Base-by-base conservation (phyloP, 2,888 invertebrate genomes). In the Acronicta alni region DNA sequence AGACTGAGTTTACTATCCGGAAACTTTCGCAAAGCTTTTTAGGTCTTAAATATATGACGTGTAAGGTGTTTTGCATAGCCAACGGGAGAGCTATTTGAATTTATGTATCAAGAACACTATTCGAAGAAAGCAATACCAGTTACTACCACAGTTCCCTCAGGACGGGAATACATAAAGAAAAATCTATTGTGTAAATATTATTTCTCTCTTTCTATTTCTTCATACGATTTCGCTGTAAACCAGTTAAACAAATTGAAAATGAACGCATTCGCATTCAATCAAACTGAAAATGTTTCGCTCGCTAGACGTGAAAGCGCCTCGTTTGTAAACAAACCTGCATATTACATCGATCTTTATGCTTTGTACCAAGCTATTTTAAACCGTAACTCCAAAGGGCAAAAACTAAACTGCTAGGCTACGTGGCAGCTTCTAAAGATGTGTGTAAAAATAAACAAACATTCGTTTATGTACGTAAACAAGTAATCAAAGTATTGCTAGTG, bases 201-300 rank as follows among this genome's bases (percentile, higher is more conserved):
- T n/a, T 35, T 15, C 9, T n/a, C 15, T 38, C 17, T 43, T 38
- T 6, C 4, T 20, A 32, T 38, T n/a, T 35, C 37, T 14, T 18
- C 9, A 38, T 39, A 3, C 48, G 12, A 32, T 49, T 26, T 26
- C 35, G 38, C 8, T 16, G 15, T n/a, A n/a, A 52, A 35, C 2
- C 35, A 61, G 39, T 37, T 59, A 38, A 44, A 66, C 42, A 53
- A 56, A 61, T 56, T 44, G 55, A 49, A 67, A 43, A 15, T 42
- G 51, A 66, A 63, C 46, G 57, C 51, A 56, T 62, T 58, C 54
- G 23, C 47, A 49, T 64, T 55, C 67, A 74, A 74, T 76, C 67
- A 69, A 78, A 57, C 20, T 15, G 42, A 62, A n/a, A 62, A 46
- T 47, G 52, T 47, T 73, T 54, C 45, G 49, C 46, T 64, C 57